These are phyloP conservation scores for Gortyna flavago DNA, from an alignment of 2,888 invertebrate species.

Conservation along the genomic window DNA sequence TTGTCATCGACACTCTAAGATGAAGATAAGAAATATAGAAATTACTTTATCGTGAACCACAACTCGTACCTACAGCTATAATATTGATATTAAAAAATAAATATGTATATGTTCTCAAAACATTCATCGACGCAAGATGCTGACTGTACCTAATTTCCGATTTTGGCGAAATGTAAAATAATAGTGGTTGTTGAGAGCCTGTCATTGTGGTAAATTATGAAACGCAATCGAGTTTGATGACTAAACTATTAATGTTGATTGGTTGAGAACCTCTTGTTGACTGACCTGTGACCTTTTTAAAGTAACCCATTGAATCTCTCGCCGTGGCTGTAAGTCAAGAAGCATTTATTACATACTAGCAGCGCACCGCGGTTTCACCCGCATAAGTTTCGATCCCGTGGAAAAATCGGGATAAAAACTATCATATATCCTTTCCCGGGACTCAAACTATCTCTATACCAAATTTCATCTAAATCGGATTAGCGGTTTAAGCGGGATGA, in stretches of 20 bases:
- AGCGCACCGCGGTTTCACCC: no score
- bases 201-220: conserved; percentile 29
- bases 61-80: background rate
- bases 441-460: no score
- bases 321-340: background rate
- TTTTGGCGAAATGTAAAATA: conserved; percentile 3
- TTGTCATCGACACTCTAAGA: no score
- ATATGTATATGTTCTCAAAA: background rate
- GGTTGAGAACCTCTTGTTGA: conserved; percentile 19
- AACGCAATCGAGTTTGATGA: conserved; percentile 38
- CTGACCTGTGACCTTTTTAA: conserved; percentile 14
- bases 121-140: no score
- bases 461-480: no score
- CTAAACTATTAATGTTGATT: conserved; percentile 24
- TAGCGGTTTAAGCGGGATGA: no score
- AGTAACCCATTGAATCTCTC: conserved; percentile 12
- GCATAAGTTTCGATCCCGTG: no score
- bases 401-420: no score
- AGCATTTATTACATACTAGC: background rate
- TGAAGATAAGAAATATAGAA: background rate
- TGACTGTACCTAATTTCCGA: conserved; percentile 18
- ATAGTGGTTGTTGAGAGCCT: background rate
- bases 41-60: no score
- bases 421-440: no score
- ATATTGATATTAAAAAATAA: background rate